Percentiles rank a stretch among this genome's conserved stretches.
phyloP scores from a whole-genome alignment of 2,888 invertebrate species.

The Leistus spinibarbis region DNA sequence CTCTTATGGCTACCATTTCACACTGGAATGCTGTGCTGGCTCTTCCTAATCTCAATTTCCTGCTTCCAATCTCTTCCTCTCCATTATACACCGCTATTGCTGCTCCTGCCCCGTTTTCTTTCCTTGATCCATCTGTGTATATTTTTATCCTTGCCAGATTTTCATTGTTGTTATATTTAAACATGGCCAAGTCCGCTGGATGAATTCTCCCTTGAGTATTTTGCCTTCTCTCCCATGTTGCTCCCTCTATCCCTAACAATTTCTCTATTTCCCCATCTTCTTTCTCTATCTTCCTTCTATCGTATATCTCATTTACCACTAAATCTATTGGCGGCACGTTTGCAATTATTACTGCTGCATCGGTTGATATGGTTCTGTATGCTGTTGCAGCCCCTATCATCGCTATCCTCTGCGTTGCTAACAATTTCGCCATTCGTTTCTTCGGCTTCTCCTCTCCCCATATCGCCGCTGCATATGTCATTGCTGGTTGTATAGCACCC shows the following conservation, averaged over 20 bases:
- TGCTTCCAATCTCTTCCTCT: neutral
- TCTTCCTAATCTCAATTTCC: neutral
- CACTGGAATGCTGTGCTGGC: conserved; percentile 21
- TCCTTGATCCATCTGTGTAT: conserved; percentile 13
- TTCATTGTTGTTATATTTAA: neutral
- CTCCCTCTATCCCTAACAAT: neutral
- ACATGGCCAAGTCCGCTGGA: neutral
- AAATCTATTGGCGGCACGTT: neutral
- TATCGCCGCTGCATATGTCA: neutral
- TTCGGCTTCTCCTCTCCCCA: neutral
- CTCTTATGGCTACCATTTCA: conserved; percentile 14
- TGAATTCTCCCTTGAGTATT: neutral
- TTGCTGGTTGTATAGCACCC: neutral
- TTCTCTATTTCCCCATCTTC: neutral
- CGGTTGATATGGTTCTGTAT: conserved; percentile 8
- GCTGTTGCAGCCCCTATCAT: conserved; percentile 12
- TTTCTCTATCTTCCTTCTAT: neutral
- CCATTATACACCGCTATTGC: conserved; percentile 7
- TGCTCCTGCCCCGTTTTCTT: neutral
- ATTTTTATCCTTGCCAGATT: neutral
- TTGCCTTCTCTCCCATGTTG: neutral
- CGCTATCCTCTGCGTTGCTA: conserved; percentile 10
- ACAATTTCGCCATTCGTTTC: neutral
- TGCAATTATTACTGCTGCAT: neutral
- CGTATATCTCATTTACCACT: neutral